Evolutionary conservation across 2,113 vertebrate species (phyloP).

Genomic region (Tonatia bakeri): DNA sequence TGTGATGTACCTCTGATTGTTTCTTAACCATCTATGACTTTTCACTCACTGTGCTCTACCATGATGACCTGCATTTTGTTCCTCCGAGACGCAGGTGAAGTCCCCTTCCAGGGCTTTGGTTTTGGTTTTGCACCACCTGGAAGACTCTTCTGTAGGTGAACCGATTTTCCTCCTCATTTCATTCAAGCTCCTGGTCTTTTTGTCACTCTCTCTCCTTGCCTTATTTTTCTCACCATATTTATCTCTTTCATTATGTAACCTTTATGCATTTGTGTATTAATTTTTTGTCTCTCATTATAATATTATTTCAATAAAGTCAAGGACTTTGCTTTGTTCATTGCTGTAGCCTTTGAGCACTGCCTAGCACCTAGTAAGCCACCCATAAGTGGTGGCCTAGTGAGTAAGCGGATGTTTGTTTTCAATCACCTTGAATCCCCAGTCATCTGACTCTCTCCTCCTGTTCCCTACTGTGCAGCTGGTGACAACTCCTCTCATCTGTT

Average conservation of each 20-base stretch:
- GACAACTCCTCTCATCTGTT: neutral
- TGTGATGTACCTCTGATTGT: neutral
- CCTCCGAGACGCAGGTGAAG: neutral
- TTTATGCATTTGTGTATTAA: neutral
- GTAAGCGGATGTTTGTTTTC: neutral
- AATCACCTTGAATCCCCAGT: neutral
- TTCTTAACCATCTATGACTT: neutral
- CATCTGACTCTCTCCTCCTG: accelerated
- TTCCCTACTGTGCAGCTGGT: neutral
- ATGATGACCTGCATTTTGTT: neutral
- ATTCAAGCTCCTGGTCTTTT: neutral
- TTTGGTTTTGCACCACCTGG: neutral
- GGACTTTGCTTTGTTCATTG: neutral
- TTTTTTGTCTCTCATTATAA: neutral
- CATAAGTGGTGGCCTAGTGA: neutral
- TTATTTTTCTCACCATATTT: neutral
- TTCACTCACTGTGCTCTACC: neutral
- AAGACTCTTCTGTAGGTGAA: neutral
- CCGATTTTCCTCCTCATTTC: neutral
- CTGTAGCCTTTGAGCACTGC: neutral
- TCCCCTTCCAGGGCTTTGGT: neutral
- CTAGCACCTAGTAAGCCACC: neutral
- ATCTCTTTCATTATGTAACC: neutral
- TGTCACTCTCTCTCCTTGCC: neutral
- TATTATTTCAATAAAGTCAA: neutral